A percentile compares a stretch with the other conserved stretches of the same genome.
phyloP scores from a whole-genome alignment of 2,888 invertebrate genomes.

The Lithophane ornitopus region DNA sequence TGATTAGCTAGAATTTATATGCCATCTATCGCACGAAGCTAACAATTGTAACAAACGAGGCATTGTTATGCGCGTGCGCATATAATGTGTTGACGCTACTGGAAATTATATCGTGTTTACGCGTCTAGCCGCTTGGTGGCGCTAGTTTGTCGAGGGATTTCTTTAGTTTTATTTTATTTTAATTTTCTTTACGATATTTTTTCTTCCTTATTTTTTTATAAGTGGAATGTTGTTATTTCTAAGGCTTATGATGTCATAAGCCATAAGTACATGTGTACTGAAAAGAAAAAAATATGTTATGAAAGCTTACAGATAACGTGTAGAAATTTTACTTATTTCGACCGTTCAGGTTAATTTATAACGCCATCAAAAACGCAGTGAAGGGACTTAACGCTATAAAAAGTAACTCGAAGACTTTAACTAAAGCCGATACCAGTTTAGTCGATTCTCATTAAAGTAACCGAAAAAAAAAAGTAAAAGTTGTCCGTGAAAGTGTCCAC shows the following conservation, averaged over 20 bases:
- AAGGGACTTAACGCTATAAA: constrained; percentile 24
- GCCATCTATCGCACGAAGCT: constrained; percentile 70
- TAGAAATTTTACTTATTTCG: not conserved
- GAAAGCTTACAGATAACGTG: not conserved
- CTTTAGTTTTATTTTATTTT: not conserved
- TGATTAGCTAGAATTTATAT: constrained; percentile 18
- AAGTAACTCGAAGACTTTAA: constrained; percentile 22
- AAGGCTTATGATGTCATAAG: too few species aligned
- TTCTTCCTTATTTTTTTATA: not conserved
- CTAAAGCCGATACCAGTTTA: constrained; percentile 22
- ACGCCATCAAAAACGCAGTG: not conserved
- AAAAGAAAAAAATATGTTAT: not conserved
- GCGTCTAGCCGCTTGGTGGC: constrained; percentile 72
- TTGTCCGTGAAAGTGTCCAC: constrained; percentile 62
- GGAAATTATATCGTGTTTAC: constrained; percentile 54
- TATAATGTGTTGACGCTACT: constrained; percentile 55
- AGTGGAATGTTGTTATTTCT: not conserved
- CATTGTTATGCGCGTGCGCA: constrained; percentile 64
- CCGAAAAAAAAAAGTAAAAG: constrained; percentile 64
- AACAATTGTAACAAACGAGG: constrained; percentile 62
- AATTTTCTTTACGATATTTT: not conserved
- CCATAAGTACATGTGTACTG: too few species aligned
- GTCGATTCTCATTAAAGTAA: constrained; percentile 39
- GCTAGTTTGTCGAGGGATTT: constrained; percentile 57
- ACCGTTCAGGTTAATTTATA: not conserved